Evolutionary conservation across 2,113 vertebrate genomes (phyloP), one percentile per base, ranked within the genome.

Genomic region (Agelaius phoeniceus): DNA sequence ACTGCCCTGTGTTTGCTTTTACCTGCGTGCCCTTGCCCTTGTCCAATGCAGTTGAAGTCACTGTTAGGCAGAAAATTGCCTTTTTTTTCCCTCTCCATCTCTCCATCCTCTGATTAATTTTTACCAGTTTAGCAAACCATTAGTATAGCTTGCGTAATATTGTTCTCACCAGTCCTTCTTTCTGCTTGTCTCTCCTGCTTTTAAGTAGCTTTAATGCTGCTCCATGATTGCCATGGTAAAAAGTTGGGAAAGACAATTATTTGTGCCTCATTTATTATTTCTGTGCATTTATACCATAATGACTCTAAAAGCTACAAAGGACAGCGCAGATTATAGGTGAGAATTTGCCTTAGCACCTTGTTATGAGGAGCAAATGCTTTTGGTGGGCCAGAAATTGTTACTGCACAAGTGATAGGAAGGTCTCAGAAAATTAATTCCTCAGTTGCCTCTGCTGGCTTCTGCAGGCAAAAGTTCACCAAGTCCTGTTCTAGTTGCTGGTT

Each of bases 91-190:
- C 16, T n/a, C 10, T 74, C 37, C 33, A 9, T 89, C 54, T 66
- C 44, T 63, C 21, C 4, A 27, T 35, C 37, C 15, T 82, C 78
- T 68, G 74, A 76, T 90, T 91, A 92, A 51, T 76, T 94, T 95
- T 93, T 90, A 58, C 58, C n/a, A 58, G 41, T 16, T 75, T 54
- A 85, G 63, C 75, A 94, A 87, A 55, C 43, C 27, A 23, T 37
- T 72, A 68, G 19, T 63, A 13, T 48, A 68, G 22, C 37, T 87
- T 78, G 19, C 5, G 1, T 85, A 76, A 72, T 31, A 15, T 68
- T 1, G 0, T 89, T 91, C 49, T 91, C 8, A 15, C 31, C 78
- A 27, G 15, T 73, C 15, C 44, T 86, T 9, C 51, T 51, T 52
- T 85, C 46, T 79, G 28, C 49, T 85, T 91, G n/a, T 18, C 10